phyloP scores from a whole-genome alignment of 2,888 invertebrate species.

The Clitarchus hookeri region DNA sequence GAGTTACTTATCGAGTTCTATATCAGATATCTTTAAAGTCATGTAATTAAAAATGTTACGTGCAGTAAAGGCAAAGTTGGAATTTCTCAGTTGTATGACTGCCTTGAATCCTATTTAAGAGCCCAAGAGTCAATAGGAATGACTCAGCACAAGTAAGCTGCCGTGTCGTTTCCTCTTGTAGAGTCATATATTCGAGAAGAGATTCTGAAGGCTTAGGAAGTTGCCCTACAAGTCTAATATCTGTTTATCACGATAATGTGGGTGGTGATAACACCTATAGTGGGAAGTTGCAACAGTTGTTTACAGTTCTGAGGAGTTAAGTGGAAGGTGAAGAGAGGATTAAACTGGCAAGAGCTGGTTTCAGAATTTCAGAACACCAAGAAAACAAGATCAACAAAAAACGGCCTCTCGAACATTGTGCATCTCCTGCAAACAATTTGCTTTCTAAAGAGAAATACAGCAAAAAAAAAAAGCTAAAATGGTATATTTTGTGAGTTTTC shows the following conservation, averaged over 20 bases:
- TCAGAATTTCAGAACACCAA: background rate
- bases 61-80: background rate
- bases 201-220: background rate
- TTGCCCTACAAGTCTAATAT: background rate
- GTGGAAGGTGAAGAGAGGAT: background rate
- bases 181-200: background rate
- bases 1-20: background rate
- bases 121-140: background rate
- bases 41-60: background rate
- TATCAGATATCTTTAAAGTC: background rate
- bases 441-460: background rate
- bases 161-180: background rate
- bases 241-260: background rate
- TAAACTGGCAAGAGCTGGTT: background rate
- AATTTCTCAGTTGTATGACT: background rate
- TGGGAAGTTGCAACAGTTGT: background rate
- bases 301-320: background rate
- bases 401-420: background rate
- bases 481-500: background rate
- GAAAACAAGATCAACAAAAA: background rate
- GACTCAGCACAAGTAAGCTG: slow-evolving; percentile 4
- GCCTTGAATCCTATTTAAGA: background rate
- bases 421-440: background rate
- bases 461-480: background rate
- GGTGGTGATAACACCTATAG: background rate